phyloP scores from a whole-genome alignment of 2,888 invertebrate species.

The Hesperia comma region DNA sequence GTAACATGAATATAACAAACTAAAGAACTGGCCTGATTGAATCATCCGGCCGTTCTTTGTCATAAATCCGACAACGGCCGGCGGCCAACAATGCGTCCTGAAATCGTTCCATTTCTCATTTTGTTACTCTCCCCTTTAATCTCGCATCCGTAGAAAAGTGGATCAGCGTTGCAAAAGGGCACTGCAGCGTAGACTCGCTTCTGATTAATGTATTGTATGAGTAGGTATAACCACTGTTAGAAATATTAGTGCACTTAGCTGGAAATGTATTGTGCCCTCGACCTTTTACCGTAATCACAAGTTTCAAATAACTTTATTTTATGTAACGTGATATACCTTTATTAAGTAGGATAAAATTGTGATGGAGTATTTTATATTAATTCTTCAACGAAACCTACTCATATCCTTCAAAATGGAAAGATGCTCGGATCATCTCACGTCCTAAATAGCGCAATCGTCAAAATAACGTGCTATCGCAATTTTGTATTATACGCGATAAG shows the following conservation, averaged over 20 bases:
- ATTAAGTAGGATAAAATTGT: no score
- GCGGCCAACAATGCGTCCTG: constrained; percentile 81
- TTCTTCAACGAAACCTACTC: no score
- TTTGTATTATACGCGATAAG: no score
- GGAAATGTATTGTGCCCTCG: constrained; percentile 31
- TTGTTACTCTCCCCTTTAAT: constrained; percentile 83
- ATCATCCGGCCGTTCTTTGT: constrained; percentile 83
- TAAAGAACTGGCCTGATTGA: constrained; percentile 82
- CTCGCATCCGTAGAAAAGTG: constrained; percentile 83
- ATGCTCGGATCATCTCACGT: no score
- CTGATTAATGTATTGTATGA: constrained; percentile 78
- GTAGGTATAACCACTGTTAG: constrained; percentile 40
- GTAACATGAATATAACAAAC: constrained; percentile 82
- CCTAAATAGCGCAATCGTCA: no score
- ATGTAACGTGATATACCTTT: neutral
- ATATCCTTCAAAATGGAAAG: no score
- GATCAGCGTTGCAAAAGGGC: constrained; percentile 81
- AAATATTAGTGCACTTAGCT: constrained; percentile 39
- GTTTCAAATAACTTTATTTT: constrained; percentile 4
- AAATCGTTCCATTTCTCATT: constrained; percentile 84
- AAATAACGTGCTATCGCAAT: no score
- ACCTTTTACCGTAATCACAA: constrained; percentile 25
- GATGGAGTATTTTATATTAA: no score
- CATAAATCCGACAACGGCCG: constrained; percentile 82
- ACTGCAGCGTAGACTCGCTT: constrained; percentile 74